These are phyloP conservation scores for Potamarius usumacintae DNA, from an alignment of 2,113 vertebrate species.

Conservation along the genomic window DNA sequence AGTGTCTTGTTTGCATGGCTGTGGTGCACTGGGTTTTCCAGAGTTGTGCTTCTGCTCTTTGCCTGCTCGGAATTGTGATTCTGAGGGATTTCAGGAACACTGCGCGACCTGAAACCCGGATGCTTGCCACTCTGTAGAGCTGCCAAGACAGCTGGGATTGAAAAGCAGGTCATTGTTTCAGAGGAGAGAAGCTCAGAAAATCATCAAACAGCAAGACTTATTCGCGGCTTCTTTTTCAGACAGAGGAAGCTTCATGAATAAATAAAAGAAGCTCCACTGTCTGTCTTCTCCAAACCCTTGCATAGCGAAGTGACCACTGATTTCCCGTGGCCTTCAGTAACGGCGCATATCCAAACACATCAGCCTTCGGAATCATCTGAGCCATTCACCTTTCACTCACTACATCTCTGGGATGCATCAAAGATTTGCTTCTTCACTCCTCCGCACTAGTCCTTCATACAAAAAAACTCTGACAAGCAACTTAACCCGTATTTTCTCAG, in stretches of 20 bases:
- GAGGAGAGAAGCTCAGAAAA: constrained; percentile 61
- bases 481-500: neutral
- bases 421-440: neutral
- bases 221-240: neutral
- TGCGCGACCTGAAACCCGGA: neutral
- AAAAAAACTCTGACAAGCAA: neutral
- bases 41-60: neutral
- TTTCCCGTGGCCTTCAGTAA: constrained; percentile 25
- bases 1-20: neutral
- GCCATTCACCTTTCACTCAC: neutral
- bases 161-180: constrained; percentile 64
- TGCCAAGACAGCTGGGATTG: constrained; percentile 30
- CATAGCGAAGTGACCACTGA: neutral
- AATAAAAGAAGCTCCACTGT: neutral
- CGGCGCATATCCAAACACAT: constrained; percentile 45
- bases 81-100: constrained; percentile 28
- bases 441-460: neutral
- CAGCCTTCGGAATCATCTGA: neutral
- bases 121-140: constrained; percentile 2
- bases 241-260: constrained; percentile 40
- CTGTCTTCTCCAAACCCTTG: neutral
- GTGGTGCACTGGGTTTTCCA: neutral
- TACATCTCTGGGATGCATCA: neutral
- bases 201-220: constrained; percentile 34
- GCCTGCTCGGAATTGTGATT: neutral